A percentile compares a stretch with the other conserved stretches of the same genome.
These are phyloP conservation scores for Podilymbus podiceps DNA, from an alignment of 2,113 vertebrate species.

Conservation along the genomic window DNA sequence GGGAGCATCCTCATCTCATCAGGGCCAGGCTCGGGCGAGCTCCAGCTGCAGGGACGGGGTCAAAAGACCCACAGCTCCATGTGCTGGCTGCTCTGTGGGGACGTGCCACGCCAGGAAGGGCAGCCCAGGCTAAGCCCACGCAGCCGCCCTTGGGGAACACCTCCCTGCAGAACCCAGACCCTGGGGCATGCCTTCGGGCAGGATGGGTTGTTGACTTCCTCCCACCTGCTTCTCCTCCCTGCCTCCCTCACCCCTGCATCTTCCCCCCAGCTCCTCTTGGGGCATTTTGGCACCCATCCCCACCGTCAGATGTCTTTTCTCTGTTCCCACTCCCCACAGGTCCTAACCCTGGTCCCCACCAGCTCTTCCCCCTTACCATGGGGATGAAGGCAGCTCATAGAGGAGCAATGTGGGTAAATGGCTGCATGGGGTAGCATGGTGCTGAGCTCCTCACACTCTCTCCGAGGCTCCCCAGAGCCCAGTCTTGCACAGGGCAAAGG, in stretches of 20 bases:
- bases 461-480: background rate
- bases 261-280: background rate
- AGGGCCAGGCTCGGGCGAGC: background rate
- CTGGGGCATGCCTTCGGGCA: background rate
- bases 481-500: background rate
- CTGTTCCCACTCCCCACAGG: background rate
- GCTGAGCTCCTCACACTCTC: background rate
- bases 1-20: conserved; percentile 4
- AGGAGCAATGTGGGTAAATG: background rate
- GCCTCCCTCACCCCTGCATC: background rate
- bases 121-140: background rate
- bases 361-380: background rate
- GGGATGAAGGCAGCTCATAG: background rate
- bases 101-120: background rate
- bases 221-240: background rate
- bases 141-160: background rate
- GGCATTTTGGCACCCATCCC: background rate
- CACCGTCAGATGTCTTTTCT: background rate
- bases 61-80: accelerated
- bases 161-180: background rate
- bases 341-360: background rate
- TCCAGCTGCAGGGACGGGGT: background rate
- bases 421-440: accelerated
- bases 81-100: background rate
- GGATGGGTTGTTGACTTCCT: background rate